Evolutionary conservation across 64 coral and sea anemone genomes (phyloP).

Genomic region (Trachythela sp.): DNA sequence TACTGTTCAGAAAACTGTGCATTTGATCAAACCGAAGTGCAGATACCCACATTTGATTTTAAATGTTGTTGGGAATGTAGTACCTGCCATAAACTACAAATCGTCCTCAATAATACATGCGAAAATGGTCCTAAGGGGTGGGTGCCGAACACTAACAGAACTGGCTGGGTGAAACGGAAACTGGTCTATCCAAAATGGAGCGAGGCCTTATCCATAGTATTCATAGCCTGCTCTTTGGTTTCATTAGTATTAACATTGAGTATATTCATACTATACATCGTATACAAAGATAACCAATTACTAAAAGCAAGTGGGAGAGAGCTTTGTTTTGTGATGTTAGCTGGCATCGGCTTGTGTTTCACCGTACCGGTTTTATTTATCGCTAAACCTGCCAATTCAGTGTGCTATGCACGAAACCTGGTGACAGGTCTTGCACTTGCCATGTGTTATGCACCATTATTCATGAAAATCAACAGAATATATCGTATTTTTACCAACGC

Average conservation of each 20-base stretch:
- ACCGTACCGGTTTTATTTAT: slow-evolving; percentile 12
- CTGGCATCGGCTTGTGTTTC: slow-evolving; percentile 43
- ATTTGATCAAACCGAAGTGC: not conserved
- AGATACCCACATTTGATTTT: not conserved
- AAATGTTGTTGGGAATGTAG: not conserved
- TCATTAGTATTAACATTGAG: slow-evolving; percentile 49
- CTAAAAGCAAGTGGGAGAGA: slow-evolving; percentile 90
- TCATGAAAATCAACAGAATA: slow-evolving; percentile 38
- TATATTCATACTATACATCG: slow-evolving; percentile 43
- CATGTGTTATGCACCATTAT: slow-evolving; percentile 38
- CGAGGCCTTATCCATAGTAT: slow-evolving; percentile 53
- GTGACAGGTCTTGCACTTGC: slow-evolving; percentile 23
- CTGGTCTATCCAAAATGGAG: not conserved
- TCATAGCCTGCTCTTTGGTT: slow-evolving; percentile 49
- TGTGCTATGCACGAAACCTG: slow-evolving; percentile 25
- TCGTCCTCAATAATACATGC: not conserved
- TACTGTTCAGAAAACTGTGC: not conserved
- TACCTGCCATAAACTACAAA: not conserved
- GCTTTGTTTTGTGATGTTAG: slow-evolving; percentile 46
- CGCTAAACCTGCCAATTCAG: slow-evolving; percentile 21
- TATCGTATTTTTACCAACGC: slow-evolving; percentile 41
- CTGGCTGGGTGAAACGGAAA: not conserved
- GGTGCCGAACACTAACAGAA: not conserved
- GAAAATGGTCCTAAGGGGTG: not conserved
- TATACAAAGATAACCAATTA: slow-evolving; percentile 60